phyloP scores from a whole-genome alignment of 2,797 vertebrate genomes.

The Sitta carolinensis region DNA sequence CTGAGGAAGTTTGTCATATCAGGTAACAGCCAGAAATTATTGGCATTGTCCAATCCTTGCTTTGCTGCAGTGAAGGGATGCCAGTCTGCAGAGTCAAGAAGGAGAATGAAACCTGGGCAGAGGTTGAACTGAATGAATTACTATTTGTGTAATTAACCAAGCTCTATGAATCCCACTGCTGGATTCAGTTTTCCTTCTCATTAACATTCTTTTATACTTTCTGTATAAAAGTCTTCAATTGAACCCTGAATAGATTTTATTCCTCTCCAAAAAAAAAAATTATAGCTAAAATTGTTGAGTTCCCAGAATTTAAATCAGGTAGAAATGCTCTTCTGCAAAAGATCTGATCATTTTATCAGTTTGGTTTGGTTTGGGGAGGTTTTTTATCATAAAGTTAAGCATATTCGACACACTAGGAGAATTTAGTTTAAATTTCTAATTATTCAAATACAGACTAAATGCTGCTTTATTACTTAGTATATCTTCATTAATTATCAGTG shows the following conservation, averaged over 20 bases:
- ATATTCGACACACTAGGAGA: conserved; percentile 34
- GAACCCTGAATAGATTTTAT: not conserved
- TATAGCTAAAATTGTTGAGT: not conserved
- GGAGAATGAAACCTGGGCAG: not conserved
- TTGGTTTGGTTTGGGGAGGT: not conserved
- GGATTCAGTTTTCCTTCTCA: not conserved
- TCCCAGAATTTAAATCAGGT: conserved; percentile 16
- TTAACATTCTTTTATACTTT: conserved; percentile 16
- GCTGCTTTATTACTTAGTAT: conserved; percentile 18
- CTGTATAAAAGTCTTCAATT: not conserved
- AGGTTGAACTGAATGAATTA: not conserved
- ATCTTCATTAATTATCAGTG: conserved; percentile 54
- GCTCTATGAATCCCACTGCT: not conserved
- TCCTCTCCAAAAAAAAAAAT: not conserved
- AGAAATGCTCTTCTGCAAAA: not conserved
- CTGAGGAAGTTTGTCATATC: not conserved
- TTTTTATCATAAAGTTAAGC: conserved; percentile 24
- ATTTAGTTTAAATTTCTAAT: conserved; percentile 45
- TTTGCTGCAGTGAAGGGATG: not conserved
- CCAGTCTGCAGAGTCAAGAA: not conserved
- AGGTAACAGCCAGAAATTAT: not conserved
- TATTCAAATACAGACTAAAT: conserved; percentile 50
- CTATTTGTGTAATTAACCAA: conserved; percentile 33
- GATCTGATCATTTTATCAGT: conserved; percentile 1
- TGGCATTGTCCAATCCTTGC: not conserved